Conservation (phyloP, 1,140 invertebrate species). For the Thalassaphorura encarpata region DNA sequence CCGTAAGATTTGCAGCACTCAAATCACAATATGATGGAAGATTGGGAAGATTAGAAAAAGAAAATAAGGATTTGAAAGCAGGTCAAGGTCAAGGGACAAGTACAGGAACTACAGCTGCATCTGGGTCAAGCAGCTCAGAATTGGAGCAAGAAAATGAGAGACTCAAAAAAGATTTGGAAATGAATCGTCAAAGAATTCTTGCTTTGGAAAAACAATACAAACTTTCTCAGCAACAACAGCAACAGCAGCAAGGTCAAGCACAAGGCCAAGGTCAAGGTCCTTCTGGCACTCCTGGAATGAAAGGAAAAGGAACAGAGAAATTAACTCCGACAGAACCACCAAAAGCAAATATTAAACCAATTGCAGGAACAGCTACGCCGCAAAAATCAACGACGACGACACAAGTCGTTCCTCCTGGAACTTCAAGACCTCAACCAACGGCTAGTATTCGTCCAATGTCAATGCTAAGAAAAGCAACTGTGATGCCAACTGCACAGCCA, state of each 20-base stretch:
- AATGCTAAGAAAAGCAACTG: constrained; percentile 54
- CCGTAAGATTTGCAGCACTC: constrained; percentile 38
- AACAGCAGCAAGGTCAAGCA: neutral
- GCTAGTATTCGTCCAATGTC: constrained; percentile 88
- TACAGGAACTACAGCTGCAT: neutral
- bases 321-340: constrained; percentile 61
- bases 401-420: constrained; percentile 30
- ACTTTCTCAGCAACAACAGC: constrained; percentile 29
- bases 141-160: constrained; percentile 50
- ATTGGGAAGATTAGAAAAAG: constrained; percentile 60
- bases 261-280: neutral
- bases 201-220: constrained; percentile 62
- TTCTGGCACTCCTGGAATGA: constrained; percentile 32
- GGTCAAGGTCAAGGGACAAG: constrained; percentile 26
- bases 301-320: constrained; percentile 10
- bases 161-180: constrained; percentile 58
- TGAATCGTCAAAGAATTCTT: constrained; percentile 56
- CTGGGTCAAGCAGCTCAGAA: constrained; percentile 11
- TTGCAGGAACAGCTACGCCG: constrained; percentile 56
- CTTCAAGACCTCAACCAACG: constrained; percentile 37
- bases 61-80: constrained; percentile 55
- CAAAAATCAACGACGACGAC: constrained; percentile 35
- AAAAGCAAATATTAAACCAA: constrained; percentile 86
- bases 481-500: constrained; percentile 51
- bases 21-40: constrained; percentile 62